A percentile compares a stretch with the other conserved stretches of the same genome.
Conservation (phyloP, 92 coral and sea anemone genomes). For the Anthopleura xanthogrammica region DNA sequence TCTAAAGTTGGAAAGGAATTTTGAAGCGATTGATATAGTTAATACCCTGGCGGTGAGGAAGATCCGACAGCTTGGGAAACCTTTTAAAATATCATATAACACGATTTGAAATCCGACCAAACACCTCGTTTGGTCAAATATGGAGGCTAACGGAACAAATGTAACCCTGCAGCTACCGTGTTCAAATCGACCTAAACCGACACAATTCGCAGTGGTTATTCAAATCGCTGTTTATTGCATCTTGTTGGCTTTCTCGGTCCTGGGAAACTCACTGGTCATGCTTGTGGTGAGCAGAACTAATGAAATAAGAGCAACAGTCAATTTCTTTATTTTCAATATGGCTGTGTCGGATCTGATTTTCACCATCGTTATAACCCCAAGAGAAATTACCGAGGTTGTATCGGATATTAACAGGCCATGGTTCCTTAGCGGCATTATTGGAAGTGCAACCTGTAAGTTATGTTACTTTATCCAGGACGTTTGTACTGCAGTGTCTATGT, state of each 20-base stretch:
- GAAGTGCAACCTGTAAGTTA: slow-evolving; percentile 33
- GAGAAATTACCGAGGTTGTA: slow-evolving; percentile 26
- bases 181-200: neutral
- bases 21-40: neutral
- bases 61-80: neutral
- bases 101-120: neutral
- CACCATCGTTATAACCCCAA: slow-evolving; percentile 31
- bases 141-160: slow-evolving; percentile 22
- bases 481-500: slow-evolving; percentile 45
- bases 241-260: slow-evolving; percentile 21
- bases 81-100: neutral
- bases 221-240: slow-evolving; percentile 18
- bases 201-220: neutral
- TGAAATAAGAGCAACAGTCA: slow-evolving; percentile 36
- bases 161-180: neutral
- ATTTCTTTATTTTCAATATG: slow-evolving; percentile 52
- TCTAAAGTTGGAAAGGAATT: neutral
- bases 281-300: slow-evolving; percentile 28
- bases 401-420: slow-evolving; percentile 26
- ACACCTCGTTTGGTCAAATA: neutral
- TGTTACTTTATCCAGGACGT: slow-evolving; percentile 42
- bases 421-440: slow-evolving; percentile 34
- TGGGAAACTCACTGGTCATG: slow-evolving; percentile 42
- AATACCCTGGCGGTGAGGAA: neutral
- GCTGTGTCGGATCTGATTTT: slow-evolving; percentile 53